Evolutionary conservation across 2,888 invertebrate genomes (phyloP), one percentile per base, ranked within the genome.

Genomic region (Synanthedon vespiformis): DNA sequence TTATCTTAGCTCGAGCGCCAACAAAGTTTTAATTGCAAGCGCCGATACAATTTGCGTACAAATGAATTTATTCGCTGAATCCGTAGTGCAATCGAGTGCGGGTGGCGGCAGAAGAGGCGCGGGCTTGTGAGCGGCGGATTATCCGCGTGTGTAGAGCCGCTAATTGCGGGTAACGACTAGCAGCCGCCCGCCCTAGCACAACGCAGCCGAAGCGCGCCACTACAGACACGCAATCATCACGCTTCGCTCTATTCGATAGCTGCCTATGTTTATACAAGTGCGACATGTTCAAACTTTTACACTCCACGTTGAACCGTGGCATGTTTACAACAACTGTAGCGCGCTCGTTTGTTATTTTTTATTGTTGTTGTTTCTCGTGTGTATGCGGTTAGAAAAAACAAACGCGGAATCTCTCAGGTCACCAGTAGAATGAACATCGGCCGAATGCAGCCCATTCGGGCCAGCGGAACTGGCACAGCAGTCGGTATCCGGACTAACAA

Each of bases 1-100:
- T 87, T 86, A 87, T 87, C 86, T 86, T 85, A 80, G 80, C 82
- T 77, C 73, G 77, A 78, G 81, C 81, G 78, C 78, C 79, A 85
- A 77, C 85, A 86, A 87, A 87, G 86, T 87, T 87, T 87, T 87
- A 86, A 87, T 87, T 87, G 86, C 86, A 80, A 84, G 82, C 82
- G 82, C 86, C 87, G 82, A 87, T 87, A 87, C 85, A 85, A 86
- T 87, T 86, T 85, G 85, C 84, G 83, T 85, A 83, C 81, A 86
- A 87, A 87, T 86, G 87, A 85, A 87, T 86, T 85, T 86, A 86
- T 86, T 85, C 75, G 81, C 80, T 79, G 84, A 79, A 83, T 84
- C 79, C 77, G 80, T 75, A 77, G 79, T 83, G 84, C 85, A 84
- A 72, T 79, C 75, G 80, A 72, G 73, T 74, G 67, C 59, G 68